Base-by-base conservation (phyloP, 2,888 invertebrate genomes). In the Amiota communis region DNA sequence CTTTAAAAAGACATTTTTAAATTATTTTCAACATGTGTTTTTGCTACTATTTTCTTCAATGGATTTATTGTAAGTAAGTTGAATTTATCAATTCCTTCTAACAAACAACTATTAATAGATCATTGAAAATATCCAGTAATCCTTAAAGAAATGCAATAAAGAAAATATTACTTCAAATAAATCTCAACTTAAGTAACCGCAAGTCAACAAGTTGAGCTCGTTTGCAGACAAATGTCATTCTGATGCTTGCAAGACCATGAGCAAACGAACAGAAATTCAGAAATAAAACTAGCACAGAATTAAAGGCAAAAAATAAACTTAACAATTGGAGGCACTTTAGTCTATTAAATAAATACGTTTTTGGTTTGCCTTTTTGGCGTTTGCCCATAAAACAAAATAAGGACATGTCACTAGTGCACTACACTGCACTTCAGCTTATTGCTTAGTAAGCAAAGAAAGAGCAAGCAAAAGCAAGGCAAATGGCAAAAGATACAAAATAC, bases 281-380 rank as follows among this genome's bases (percentile, higher is more conserved):
- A 6, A 36, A 36, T 36, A 36, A 36, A 36, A 36, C 36, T 36
- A 36, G 8, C 6, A 53, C 12, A n/a, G 53, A 36, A 36, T 53
- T n/a, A 13, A 53, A 53, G 12, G 53, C 53, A 53, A 36, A 36
- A 36, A 36, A 53, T n/a, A 15, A 13, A 2, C 53, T 15, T 15
- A n/a, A 65, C 65, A 65, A 49, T 65, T 48, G 49, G 11, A 17
- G 65, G 6, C 65, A 65, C 49, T 65, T 48, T 48, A 65, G 46
- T 48, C 49, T 65, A 65, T 65, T 65, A 65, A 47, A 65, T 48
- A 17, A 15, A 36, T 36, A 6, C 53, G 8, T 53, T 53, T 13
- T 53, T 1, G 36, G 6, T 6, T 36, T 36, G 2, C 36, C 36
- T 0, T 36, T 36, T 36, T 36, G 36, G 36, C 36, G 8, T 36